phyloP scores from a whole-genome alignment of 2,888 invertebrate genomes.

The Pedicia rivosa region DNA sequence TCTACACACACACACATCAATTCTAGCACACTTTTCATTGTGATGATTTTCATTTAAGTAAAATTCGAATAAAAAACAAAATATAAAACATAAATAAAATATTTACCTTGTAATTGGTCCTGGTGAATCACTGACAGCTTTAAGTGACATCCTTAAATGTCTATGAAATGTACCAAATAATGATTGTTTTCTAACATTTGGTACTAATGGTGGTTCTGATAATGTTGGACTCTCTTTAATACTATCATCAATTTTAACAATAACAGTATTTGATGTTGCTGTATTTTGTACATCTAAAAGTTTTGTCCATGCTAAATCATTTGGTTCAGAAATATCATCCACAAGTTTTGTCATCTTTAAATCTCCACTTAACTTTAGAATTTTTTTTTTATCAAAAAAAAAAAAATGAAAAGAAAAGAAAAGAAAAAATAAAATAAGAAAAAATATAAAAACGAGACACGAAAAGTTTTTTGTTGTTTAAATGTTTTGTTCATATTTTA shows the following conservation, averaged over 20 bases:
- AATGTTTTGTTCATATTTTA: too few relatives aligned
- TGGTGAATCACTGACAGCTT: conserved; percentile 30
- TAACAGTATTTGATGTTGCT: conserved; percentile 3
- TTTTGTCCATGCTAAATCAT: conserved; percentile 29
- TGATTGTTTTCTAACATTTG: conserved; percentile 24
- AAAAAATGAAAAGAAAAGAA: too few relatives aligned
- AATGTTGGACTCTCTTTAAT: conserved; percentile 21
- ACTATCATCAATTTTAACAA: conserved; percentile 13
- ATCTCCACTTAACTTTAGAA: too few relatives aligned
- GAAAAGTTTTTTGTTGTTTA: too few relatives aligned
- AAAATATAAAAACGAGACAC: too few relatives aligned
- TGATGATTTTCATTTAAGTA: too few relatives aligned
- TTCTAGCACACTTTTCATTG: too few relatives aligned
- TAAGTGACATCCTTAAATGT: conserved; percentile 28
- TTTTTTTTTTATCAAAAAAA: too few relatives aligned
- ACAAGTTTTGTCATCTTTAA: conserved; percentile 19
- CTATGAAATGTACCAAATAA: conserved; percentile 29
- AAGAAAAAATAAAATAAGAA: too few relatives aligned
- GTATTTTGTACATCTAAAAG: conserved; percentile 19
- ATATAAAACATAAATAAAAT: not conserved
- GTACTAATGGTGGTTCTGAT: conserved; percentile 6
- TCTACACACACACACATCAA: too few relatives aligned
- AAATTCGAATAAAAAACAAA: not conserved
- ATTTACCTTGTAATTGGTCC: conserved; percentile 29
- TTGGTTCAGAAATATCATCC: conserved; percentile 24